Base-by-base conservation (phyloP, 92 coral and sea anemone genomes). In the Epizoanthus ramosus region DNA sequence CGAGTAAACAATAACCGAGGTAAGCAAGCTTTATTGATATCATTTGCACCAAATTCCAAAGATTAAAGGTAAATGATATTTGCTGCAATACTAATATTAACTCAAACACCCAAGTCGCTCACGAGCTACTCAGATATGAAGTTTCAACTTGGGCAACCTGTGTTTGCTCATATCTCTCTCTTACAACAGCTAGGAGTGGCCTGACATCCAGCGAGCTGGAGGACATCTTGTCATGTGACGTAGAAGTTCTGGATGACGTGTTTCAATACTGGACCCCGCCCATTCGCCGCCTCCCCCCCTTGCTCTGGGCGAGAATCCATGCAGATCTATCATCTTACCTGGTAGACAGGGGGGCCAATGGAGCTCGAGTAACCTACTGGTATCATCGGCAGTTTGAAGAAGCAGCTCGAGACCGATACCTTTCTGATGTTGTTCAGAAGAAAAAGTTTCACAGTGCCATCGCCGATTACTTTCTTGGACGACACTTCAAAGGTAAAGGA, bases 211-310 rank as follows among this genome's bases (percentile, higher is more conserved):
- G 74, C 67, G 97, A 93, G 79, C 87, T 93, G 12, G 94, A 93
- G 65, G 97, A 93, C 79, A 93, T 93, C 57, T 73, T 93, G 17
- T 93, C 97, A 31, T 86, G 91, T 59, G 92, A 93, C 47, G 92
- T 86, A 28, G 94, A 75, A 41, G 92, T 93, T 37, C 92, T 93
- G 16, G 71, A 87, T 21, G 97, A 93, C 73, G 93, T 93, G 37
- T 93, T 93, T 86, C 97, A 93, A 71, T 93, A 93, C 79, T 93
- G 97, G 97, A 91, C 94, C 73, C 97, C 97, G 10, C 97, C 97
- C 56, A 91, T 93, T 73, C 89, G 94, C 63, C 92, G 97, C 50
- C 93, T 93, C 6, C 97, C 97, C 82, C 97, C 97, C 24, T 71
- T 93, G 63, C 90, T 93, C 12, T 93, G 97, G 97, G 94, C 91